Base-by-base conservation (phyloP, 2,113 vertebrate species). In the Paralichthys olivaceus region DNA sequence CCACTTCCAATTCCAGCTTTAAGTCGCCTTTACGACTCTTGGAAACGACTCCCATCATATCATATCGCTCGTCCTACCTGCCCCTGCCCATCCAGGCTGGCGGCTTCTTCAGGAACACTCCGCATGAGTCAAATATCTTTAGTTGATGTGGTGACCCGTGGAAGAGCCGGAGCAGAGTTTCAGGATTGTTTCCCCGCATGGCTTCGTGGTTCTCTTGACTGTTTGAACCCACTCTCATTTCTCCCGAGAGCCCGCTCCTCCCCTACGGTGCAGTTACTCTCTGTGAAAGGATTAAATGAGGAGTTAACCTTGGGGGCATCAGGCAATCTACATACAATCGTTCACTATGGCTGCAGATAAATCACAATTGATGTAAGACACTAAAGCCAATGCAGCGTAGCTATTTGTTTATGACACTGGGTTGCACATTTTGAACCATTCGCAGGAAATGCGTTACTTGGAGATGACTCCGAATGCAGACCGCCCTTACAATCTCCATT, bases 261-360 rank as follows among this genome's bases (percentile, higher is more conserved):
- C 45, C 72, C 69, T 45, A 25, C 51, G 23, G 69, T 60, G 70
- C 56, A 66, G 71, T 79, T 86, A 70, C 76, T 75, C 68, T 82
- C 26, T 62, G 74, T 62, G 72, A 86, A 53, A 76, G 81, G 77
- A 87, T 88, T 88, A 86, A 77, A 87, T 28, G 75, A 80, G 60
- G 81, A 73, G 92, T 92, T 94, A 87, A 91, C 51, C 0, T 25
- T 29, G 2, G 87, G 90, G 90, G 60, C 90, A 91, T 74, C 53
- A 29, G 84, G 66, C 85, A 89, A 91, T 93, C 86, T 92, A 88
- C 90, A 92, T 93, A 86, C 76, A 88, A 87, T 70, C 80, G 65
- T 69, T 84, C 89, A 80, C 77, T 74, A 57, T 5, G 28, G 73
- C 81, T 72, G 75, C 7, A 63, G 73, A 88, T 84, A 87, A 92